Evolutionary conservation across 1,140 invertebrate genomes (phyloP).

Genomic region (Pogonus chalceus): DNA sequence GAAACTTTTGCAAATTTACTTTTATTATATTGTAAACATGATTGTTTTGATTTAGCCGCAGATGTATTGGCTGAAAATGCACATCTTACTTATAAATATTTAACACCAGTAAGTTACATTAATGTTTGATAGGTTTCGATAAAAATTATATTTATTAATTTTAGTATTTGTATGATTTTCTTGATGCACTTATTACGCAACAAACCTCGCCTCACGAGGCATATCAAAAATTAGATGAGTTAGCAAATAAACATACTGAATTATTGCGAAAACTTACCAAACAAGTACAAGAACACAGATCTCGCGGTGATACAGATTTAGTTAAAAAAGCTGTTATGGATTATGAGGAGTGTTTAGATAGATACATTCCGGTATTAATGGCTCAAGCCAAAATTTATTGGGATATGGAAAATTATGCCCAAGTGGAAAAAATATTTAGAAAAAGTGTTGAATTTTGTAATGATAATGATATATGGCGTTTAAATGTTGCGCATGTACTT

Average conservation of each 20-base stretch:
- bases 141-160: slow-evolving; percentile 24
- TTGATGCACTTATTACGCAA: slow-evolving; percentile 93
- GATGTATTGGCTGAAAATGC: slow-evolving; percentile 97
- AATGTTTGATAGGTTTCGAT: not conserved
- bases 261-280: slow-evolving; percentile 85
- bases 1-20: slow-evolving; percentile 97
- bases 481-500: slow-evolving; percentile 96
- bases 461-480: slow-evolving; percentile 91
- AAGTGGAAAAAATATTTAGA: slow-evolving; percentile 89
- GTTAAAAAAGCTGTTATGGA: slow-evolving; percentile 85
- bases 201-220: slow-evolving; percentile 96
- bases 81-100: slow-evolving; percentile 92
- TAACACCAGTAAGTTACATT: slow-evolving; percentile 62
- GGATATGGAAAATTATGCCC: slow-evolving; percentile 92
- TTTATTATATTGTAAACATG: slow-evolving; percentile 92
- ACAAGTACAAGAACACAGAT: slow-evolving; percentile 81
- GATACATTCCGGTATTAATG: slow-evolving; percentile 88
- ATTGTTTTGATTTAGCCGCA: slow-evolving; percentile 94
- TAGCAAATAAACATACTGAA: slow-evolving; percentile 86
- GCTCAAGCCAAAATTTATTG: slow-evolving; percentile 98
- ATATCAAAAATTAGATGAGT: slow-evolving; percentile 92
- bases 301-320: slow-evolving; percentile 77
- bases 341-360: slow-evolving; percentile 85
- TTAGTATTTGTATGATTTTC: slow-evolving; percentile 78
- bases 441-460: slow-evolving; percentile 98